phyloP scores from a whole-genome alignment of 2,113 vertebrate genomes.

The Sterrhoptilus dennistouni region DNA sequence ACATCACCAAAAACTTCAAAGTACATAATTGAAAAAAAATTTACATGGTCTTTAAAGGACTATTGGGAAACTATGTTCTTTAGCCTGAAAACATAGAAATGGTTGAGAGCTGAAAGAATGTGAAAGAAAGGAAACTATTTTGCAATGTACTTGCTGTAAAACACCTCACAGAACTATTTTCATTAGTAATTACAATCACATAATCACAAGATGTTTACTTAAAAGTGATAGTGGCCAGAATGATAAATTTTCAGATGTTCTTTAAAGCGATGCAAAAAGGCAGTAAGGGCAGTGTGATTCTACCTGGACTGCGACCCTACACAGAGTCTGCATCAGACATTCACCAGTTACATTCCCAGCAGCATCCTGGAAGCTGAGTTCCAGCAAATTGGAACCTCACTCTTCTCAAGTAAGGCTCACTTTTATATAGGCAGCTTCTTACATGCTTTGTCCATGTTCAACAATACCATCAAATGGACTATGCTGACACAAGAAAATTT shows the following conservation, averaged over 20 bases:
- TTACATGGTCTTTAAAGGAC: not conserved
- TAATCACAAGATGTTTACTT: not conserved
- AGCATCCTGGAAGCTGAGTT: not conserved
- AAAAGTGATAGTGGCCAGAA: not conserved
- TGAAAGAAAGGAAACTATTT: not conserved
- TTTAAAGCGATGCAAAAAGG: not conserved
- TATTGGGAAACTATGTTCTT: not conserved
- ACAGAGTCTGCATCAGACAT: not conserved
- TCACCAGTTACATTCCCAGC: not conserved
- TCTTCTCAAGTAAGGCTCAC: not conserved
- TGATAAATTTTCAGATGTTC: not conserved
- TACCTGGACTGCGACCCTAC: not conserved
- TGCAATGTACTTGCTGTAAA: not conserved
- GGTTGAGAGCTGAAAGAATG: not conserved
- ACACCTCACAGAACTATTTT: not conserved
- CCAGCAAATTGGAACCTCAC: not conserved
- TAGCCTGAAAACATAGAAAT: not conserved
- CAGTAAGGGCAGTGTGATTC: not conserved
- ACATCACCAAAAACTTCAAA: not conserved
- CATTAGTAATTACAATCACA: not conserved
- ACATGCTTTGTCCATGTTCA: not conserved
- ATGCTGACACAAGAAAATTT: not conserved
- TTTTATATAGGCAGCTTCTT: not conserved
- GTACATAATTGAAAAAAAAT: not conserved
- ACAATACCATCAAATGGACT: not conserved